phyloP scores from a whole-genome alignment of 2,113 vertebrate genomes.

The Pristiophorus japonicus region DNA sequence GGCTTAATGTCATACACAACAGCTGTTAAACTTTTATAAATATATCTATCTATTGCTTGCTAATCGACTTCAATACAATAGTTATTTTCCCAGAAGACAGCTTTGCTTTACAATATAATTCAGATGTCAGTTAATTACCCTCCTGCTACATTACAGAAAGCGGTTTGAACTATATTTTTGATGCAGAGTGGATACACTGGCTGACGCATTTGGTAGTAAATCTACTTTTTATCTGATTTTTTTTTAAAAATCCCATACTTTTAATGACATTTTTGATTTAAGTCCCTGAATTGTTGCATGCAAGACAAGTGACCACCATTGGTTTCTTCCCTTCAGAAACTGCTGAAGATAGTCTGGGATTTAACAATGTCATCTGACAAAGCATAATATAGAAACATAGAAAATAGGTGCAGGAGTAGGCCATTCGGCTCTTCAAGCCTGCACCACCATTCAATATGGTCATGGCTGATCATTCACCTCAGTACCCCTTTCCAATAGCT shows the following conservation, averaged over 20 bases:
- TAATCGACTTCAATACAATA: background rate
- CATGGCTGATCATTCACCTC: no score
- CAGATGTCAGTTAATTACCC: background rate
- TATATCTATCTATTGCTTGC: background rate
- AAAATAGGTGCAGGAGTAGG: no score
- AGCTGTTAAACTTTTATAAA: background rate
- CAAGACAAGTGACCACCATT: background rate
- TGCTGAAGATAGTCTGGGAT: background rate
- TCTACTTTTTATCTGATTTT: background rate
- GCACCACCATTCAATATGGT: no score
- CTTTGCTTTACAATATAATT: background rate
- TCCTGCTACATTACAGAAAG: background rate
- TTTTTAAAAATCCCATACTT: background rate
- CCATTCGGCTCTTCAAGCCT: no score
- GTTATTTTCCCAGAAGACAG: background rate
- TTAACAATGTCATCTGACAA: constrained; percentile 18
- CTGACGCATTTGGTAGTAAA: background rate
- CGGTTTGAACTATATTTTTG: background rate
- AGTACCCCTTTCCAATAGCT: background rate
- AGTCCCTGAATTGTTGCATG: background rate
- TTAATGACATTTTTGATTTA: background rate
- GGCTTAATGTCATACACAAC: background rate
- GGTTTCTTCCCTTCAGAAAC: background rate
- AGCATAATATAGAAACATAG: no score
- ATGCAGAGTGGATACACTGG: background rate